A percentile compares a stretch with the other conserved stretches of the same genome.
Conservation (phyloP, 2,113 vertebrate genomes). For the Peromyscus leucopus region DNA sequence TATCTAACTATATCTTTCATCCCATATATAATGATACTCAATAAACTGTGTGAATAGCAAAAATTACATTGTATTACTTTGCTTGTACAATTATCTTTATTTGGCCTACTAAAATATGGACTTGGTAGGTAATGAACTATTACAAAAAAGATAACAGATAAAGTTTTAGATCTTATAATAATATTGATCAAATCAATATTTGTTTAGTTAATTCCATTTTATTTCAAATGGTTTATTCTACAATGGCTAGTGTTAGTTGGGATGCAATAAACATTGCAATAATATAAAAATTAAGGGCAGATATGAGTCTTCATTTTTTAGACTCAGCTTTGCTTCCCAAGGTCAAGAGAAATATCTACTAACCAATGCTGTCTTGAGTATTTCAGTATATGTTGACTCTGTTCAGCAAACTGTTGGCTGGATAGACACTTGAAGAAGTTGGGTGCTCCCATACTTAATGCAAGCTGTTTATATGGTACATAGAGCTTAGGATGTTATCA, state of each 20-base stretch:
- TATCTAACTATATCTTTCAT: background rate
- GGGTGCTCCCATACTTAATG: background rate
- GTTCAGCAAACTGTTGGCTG: background rate
- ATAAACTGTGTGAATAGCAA: background rate
- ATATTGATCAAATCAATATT: background rate
- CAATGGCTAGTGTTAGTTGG: background rate
- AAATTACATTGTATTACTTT: background rate
- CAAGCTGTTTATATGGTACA: background rate
- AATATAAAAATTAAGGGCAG: background rate
- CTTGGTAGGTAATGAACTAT: background rate
- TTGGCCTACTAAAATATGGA: background rate
- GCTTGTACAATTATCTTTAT: background rate
- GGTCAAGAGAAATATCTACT: background rate
- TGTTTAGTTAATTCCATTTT: background rate
- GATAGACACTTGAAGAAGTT: background rate
- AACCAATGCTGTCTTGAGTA: background rate
- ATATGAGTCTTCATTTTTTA: background rate
- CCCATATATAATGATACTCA: background rate
- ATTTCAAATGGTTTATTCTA: slow-evolving; percentile 16
- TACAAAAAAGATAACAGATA: slow-evolving; percentile 9
- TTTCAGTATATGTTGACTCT: background rate
- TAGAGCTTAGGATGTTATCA: background rate
- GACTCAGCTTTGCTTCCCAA: background rate
- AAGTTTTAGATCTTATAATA: slow-evolving; percentile 2
- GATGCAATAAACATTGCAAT: background rate